Conservation (phyloP, 2,888 invertebrate genomes). For the Coenonympha arcania region DNA sequence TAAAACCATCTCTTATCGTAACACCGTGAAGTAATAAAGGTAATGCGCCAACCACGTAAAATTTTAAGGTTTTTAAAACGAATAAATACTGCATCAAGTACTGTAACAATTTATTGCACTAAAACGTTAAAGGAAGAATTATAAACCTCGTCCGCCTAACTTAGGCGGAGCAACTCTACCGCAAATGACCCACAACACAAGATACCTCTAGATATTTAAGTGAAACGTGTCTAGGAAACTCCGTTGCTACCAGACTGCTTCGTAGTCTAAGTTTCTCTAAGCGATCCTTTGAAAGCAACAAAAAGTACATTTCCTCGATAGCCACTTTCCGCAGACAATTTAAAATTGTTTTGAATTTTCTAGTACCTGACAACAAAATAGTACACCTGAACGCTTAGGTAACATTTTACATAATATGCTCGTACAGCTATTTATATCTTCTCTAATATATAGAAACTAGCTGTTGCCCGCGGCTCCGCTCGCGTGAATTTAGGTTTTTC, state of each 20-base stretch:
- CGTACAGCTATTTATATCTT: too few species aligned
- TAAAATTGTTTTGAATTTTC: conserved; percentile 28
- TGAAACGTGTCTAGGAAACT: conserved; percentile 30
- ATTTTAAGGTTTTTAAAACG: background rate
- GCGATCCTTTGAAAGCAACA: conserved; percentile 30
- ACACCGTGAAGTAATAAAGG: too few species aligned
- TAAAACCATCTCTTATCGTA: too few species aligned
- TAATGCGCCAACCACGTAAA: too few species aligned
- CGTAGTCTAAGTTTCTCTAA: conserved; percentile 30
- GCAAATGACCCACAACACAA: conserved; percentile 24
- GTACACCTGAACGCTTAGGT: too few species aligned
- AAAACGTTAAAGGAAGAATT: conserved; percentile 10
- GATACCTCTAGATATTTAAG: conserved; percentile 26
- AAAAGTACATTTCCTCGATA: conserved; percentile 28
- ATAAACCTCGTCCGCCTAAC: conserved; percentile 20
- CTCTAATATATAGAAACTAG: too few species aligned
- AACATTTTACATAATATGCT: too few species aligned
- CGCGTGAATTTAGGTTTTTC: too few species aligned
- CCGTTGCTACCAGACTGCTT: conserved; percentile 25
- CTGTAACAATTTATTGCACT: conserved; percentile 13
- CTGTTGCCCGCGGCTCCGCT: too few species aligned
- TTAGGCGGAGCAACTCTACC: conserved; percentile 20
- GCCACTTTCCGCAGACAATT: conserved; percentile 28
- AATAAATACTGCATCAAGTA: conserved; percentile 12
- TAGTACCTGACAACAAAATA: conserved; percentile 7